A percentile compares a stretch with the other conserved stretches of the same genome.
Conservation (phyloP, 37 sponge, comb jelly and placozoan genomes). For the Crambe crambe region DNA sequence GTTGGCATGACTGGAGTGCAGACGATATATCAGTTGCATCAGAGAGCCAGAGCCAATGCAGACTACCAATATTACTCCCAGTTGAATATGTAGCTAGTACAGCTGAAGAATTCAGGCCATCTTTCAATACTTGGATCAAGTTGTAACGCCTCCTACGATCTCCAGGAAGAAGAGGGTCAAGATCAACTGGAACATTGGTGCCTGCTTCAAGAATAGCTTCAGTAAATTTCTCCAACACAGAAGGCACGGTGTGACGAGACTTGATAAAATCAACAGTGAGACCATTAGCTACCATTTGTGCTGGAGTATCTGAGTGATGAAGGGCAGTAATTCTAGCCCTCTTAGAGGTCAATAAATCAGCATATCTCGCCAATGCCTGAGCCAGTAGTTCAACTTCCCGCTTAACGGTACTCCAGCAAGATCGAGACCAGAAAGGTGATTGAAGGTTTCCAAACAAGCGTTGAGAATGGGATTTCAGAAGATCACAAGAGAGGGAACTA, state of each 20-base stretch:
- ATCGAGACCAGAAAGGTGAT: neutral
- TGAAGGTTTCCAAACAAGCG: neutral
- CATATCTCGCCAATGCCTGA: too few relatives aligned
- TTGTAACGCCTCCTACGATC: conserved; percentile 6
- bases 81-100: conserved; percentile 18
- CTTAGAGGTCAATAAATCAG: too few relatives aligned
- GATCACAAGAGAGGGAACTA: neutral
- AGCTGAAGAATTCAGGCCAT: conserved; percentile 3
- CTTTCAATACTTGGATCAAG: neutral
- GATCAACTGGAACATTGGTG: conserved; percentile 2
- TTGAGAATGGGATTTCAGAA: neutral
- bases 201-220: neutral
- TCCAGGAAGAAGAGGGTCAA: neutral
- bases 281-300: conserved; percentile 3
- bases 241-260: neutral
- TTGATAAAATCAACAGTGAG: neutral
- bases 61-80: conserved; percentile 19
- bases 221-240: neutral
- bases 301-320: neutral
- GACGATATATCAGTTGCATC: conserved; percentile 11
- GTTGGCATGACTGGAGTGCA: conserved; percentile 6
- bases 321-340: neutral
- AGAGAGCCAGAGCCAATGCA: conserved; percentile 19
- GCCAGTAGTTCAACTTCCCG: neutral
- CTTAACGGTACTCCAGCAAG: neutral